phyloP scores from a whole-genome alignment of 1,140 invertebrate species.

The Anthonomus grandis region DNA sequence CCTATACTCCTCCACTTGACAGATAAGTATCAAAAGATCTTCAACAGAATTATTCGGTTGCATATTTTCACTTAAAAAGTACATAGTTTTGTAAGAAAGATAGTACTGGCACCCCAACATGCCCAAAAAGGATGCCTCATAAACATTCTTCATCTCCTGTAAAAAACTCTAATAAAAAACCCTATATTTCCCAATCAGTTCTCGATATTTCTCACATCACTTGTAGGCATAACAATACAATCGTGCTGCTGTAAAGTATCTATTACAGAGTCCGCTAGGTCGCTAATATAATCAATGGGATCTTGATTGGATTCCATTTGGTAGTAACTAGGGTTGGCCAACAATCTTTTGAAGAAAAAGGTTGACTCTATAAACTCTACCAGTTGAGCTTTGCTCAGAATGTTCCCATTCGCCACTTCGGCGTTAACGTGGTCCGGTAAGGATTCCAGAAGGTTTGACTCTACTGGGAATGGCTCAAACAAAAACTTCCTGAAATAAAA shows the following conservation, averaged over 20 bases:
- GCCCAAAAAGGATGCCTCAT: slow-evolving; percentile 79
- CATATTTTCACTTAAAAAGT: slow-evolving; percentile 74
- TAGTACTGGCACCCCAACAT: slow-evolving; percentile 97
- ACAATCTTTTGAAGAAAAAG: slow-evolving; percentile 86
- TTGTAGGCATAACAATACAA: slow-evolving; percentile 68
- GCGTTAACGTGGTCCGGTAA: slow-evolving; percentile 97
- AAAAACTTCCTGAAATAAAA: slow-evolving; percentile 74
- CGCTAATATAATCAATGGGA: slow-evolving; percentile 64
- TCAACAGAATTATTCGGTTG: slow-evolving; percentile 62
- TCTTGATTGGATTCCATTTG: slow-evolving; percentile 75
- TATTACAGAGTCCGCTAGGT: slow-evolving; percentile 75
- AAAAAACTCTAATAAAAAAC: slow-evolving; percentile 13
- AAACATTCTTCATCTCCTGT: slow-evolving; percentile 37
- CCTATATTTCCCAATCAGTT: neutral
- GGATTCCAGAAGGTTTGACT: slow-evolving; percentile 88
- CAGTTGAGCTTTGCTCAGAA: slow-evolving; percentile 88
- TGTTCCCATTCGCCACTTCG: slow-evolving; percentile 93
- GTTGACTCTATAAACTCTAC: slow-evolving; percentile 98
- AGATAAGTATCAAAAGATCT: slow-evolving; percentile 76
- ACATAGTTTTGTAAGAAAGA: slow-evolving; percentile 88
- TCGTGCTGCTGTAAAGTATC: slow-evolving; percentile 68
- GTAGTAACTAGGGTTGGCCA: slow-evolving; percentile 95
- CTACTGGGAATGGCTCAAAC: slow-evolving; percentile 98
- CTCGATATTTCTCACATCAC: slow-evolving; percentile 50
- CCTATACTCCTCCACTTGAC: slow-evolving; percentile 86